Percentiles rank a stretch among this genome's conserved stretches.
Conservation (phyloP, 2,888 invertebrate species). For the Eristalis intricaria region DNA sequence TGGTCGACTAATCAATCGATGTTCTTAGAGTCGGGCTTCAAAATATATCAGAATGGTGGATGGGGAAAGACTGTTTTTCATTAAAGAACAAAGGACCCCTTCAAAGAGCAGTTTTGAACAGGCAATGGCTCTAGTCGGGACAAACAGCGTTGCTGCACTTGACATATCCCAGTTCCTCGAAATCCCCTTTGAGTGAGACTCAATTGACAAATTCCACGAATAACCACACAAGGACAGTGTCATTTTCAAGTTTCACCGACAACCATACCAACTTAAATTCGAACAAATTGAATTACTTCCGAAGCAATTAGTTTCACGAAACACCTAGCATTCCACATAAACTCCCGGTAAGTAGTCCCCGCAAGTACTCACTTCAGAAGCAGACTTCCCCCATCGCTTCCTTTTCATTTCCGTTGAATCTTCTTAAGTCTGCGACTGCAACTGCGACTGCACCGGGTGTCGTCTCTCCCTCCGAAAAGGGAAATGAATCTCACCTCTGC, state of each 20-base stretch:
- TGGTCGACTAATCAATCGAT: too few relatives aligned
- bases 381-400: not conserved
- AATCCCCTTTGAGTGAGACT: too few relatives aligned
- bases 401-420: slow-evolving; percentile 42
- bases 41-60: too few relatives aligned
- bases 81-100: too few relatives aligned
- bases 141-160: too few relatives aligned
- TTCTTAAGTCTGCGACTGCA: slow-evolving; percentile 39
- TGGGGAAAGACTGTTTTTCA: too few relatives aligned
- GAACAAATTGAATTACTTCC: not conserved
- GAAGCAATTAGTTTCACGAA: not conserved
- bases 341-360: not conserved
- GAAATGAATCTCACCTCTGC: slow-evolving; percentile 38
- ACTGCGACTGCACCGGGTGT: not conserved
- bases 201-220: not conserved
- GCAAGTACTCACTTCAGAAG: not conserved
- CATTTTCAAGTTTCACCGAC: not conserved
- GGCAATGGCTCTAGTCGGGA: too few relatives aligned
- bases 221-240: not conserved
- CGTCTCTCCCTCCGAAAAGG: slow-evolving; percentile 1
- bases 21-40: too few relatives aligned
- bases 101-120: too few relatives aligned
- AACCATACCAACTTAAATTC: not conserved
- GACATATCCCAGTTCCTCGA: too few relatives aligned
- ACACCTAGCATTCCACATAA: not conserved